Percentiles rank a stretch among this genome's conserved stretches.
phyloP scores from a whole-genome alignment of 1,140 invertebrate genomes.

The Asbolus verrucosus region DNA sequence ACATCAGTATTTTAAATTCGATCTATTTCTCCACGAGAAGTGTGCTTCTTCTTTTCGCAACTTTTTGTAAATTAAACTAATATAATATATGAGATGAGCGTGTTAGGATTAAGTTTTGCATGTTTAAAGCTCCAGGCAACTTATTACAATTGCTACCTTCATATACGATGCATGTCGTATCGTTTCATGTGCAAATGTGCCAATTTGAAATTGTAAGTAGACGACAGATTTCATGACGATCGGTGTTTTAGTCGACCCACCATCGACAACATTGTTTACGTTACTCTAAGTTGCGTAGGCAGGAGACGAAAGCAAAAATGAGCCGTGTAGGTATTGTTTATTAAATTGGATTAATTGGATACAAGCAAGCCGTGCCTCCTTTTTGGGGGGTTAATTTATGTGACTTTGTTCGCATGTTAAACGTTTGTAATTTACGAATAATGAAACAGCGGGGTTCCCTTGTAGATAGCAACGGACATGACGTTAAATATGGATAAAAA shows the following conservation, averaged over 20 bases:
- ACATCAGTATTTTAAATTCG: no score
- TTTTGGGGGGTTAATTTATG: constrained; percentile 30
- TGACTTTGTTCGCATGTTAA: constrained; percentile 23
- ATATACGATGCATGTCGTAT: constrained; percentile 30
- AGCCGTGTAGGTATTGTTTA: constrained; percentile 32
- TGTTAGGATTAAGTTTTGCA: constrained; percentile 29
- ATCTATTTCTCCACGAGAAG: no score
- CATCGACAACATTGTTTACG: constrained; percentile 43
- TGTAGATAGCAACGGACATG: constrained; percentile 31
- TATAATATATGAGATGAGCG: constrained; percentile 22
- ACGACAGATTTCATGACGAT: constrained; percentile 41
- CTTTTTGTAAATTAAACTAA: no score
- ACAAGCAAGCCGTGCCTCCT: constrained; percentile 16
- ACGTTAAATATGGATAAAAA: constrained; percentile 39
- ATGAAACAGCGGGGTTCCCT: constrained; percentile 33
- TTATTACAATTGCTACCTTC: constrained; percentile 9
- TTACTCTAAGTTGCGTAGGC: neutral
- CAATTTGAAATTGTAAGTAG: constrained; percentile 48
- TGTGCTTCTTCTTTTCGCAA: no score
- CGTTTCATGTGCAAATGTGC: constrained; percentile 47
- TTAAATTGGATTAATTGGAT: constrained; percentile 34
- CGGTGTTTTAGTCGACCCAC: constrained; percentile 38
- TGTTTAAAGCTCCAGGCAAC: constrained; percentile 9
- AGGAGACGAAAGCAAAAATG: constrained; percentile 28
- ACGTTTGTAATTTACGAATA: constrained; percentile 38